These are phyloP conservation scores for Brachionus paranguensis DNA, from an alignment of 1,140 invertebrate genomes.

Conservation along the genomic window DNA sequence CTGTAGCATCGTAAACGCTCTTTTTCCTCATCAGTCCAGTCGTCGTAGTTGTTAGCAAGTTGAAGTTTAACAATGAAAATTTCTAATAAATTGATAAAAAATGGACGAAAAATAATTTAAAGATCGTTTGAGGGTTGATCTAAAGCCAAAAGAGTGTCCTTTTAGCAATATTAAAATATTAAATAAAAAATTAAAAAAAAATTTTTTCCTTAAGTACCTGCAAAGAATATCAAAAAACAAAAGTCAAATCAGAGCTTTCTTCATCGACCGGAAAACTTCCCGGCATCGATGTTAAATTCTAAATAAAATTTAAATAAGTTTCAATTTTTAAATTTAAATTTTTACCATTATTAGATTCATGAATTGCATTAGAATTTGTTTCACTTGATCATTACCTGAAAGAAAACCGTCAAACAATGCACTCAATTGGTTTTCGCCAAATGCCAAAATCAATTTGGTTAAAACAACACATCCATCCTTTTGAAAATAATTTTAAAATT, in stretches of 20 bases:
- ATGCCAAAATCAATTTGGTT: conserved; percentile 33
- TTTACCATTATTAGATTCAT: conserved; percentile 34
- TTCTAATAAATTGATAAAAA: conserved; percentile 30
- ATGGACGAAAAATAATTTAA: not conserved
- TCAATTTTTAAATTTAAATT: not conserved
- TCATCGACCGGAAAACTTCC: conserved; percentile 30
- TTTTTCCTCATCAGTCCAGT: conserved; percentile 39
- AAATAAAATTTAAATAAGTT: not conserved
- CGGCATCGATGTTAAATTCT: conserved; percentile 39
- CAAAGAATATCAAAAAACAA: conserved; percentile 34
- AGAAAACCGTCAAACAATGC: conserved; percentile 18
- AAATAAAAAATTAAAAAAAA: not conserved
- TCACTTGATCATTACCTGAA: not conserved
- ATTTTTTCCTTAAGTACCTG: not conserved
- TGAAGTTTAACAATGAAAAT: conserved; percentile 35
- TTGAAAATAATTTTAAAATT: not conserved
- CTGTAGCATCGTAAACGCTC: conserved; percentile 32
- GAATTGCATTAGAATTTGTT: conserved; percentile 22
- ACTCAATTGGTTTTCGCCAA: conserved; percentile 28
- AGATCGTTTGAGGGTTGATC: conserved; percentile 7
- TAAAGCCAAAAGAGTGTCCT: conserved; percentile 32
- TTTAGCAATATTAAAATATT: not conserved
- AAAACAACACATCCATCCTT: conserved; percentile 24
- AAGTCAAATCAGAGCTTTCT: conserved; percentile 37
- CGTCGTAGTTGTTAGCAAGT: conserved; percentile 11